A percentile compares a stretch with the other conserved stretches of the same genome.
phyloP scores from a whole-genome alignment of 2,797 vertebrate genomes.

The Natrix natrix region DNA sequence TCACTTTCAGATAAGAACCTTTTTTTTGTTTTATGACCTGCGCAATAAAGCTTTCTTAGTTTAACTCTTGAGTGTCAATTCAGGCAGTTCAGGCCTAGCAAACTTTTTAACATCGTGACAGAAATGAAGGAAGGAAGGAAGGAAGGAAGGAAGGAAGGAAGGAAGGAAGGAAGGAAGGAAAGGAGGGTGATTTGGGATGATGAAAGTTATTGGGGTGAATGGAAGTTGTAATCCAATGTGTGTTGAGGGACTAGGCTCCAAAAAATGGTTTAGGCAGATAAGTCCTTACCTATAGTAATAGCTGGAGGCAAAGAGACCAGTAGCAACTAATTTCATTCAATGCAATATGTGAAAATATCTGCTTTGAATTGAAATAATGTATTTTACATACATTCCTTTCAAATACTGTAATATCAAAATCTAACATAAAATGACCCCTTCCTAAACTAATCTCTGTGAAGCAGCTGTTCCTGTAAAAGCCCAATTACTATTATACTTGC shows the following conservation, averaged over 20 bases:
- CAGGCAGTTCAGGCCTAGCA: too few species aligned
- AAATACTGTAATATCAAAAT: constrained; percentile 46
- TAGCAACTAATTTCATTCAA: background rate
- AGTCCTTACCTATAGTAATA: background rate
- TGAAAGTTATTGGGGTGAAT: background rate
- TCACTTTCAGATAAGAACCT: too few species aligned
- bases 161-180: too few species aligned
- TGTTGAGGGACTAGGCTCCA: background rate
- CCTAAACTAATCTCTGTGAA: constrained; percentile 41
- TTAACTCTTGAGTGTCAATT: too few species aligned
- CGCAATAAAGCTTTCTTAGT: too few species aligned
- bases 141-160: too few species aligned
- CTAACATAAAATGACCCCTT: constrained; percentile 22
- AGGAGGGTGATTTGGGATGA: background rate
- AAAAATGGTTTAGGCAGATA: background rate
- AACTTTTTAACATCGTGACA: too few species aligned
- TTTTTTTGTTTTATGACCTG: too few species aligned
- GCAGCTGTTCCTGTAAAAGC: constrained; percentile 39
- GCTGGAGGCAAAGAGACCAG: background rate
- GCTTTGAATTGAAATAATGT: constrained; percentile 40
- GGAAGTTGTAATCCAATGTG: background rate
- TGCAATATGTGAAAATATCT: background rate
- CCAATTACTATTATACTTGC: constrained; percentile 49
- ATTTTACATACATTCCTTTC: constrained; percentile 34
- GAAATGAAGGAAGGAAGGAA: background rate